Conservation (phyloP, 2,888 invertebrate genomes). For the Pollenia griseotomentosa region DNA sequence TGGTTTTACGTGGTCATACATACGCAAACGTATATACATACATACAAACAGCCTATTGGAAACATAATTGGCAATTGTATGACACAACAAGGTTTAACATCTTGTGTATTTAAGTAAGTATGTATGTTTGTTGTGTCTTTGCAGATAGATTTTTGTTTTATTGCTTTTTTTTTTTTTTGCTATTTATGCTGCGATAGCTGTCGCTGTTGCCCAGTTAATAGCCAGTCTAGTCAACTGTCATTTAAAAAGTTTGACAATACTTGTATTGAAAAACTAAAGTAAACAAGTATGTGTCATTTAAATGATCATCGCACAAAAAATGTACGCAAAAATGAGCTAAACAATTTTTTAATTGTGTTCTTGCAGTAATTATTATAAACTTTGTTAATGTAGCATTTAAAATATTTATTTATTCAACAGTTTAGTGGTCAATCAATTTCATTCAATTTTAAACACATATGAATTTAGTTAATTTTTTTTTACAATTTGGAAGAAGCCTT, state of each 20-base stretch:
- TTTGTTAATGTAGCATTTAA: not conserved
- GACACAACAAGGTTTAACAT: slow-evolving; percentile 64
- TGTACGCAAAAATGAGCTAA: slow-evolving; percentile 4
- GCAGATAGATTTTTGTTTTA: not conserved
- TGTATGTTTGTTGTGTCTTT: not conserved
- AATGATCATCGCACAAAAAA: slow-evolving; percentile 30
- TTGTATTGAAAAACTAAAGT: slow-evolving; percentile 33
- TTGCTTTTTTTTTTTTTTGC: slow-evolving; percentile 9
- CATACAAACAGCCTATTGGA: slow-evolving; percentile 36
- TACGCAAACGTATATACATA: slow-evolving; percentile 24
- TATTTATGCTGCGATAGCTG: slow-evolving; percentile 46
- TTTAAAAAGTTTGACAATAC: slow-evolving; percentile 61
- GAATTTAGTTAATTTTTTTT: no score
- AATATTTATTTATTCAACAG: not conserved
- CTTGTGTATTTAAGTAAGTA: slow-evolving; percentile 18
- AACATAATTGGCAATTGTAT: slow-evolving; percentile 68
- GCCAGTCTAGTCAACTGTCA: slow-evolving; percentile 65
- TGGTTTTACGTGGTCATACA: slow-evolving; percentile 6
- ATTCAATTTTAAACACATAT: not conserved
- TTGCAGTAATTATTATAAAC: not conserved
- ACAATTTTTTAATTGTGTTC: not conserved
- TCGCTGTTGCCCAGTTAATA: slow-evolving; percentile 57
- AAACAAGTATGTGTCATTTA: slow-evolving; percentile 47
- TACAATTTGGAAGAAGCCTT: no score
- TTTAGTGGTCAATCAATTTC: not conserved